Base-by-base conservation (phyloP, 2,888 invertebrate species). In the Latrodectus elegans region DNA sequence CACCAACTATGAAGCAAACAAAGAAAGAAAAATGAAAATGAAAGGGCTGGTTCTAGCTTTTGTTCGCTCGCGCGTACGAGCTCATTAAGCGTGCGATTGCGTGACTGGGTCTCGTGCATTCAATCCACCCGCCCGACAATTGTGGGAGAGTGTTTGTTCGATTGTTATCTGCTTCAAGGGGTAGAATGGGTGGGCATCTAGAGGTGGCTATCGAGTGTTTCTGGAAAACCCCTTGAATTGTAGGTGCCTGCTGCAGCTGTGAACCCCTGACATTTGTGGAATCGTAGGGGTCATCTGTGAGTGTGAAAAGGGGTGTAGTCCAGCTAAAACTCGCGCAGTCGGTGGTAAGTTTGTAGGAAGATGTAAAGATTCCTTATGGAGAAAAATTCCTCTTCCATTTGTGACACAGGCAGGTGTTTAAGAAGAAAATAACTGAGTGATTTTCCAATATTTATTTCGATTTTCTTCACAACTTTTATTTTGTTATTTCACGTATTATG, bases 71-170 rank as follows among this genome's bases (percentile, higher is more conserved):
- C 55, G 73, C 74, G 68, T 82, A 26, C 74, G 38, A 60, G 78
- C 78, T 84, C 84, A 84, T 84, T 84, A 78, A 70, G 77, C 17
- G 79, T 64, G 53, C 85, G n/a, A 15, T 51, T 76, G 80, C 80
- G 85, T 86, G 85, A 86, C 80, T 64, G 51, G 71, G 85, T 64
- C 80, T 80, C 80, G 80, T 79, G 85, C 74, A 51, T 60, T 60
- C 60, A 12, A 60, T 60, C 14, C 12, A 60, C 60, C 60, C 60
- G 60, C 60, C 60, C 60, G 60, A 60, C 60, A n/a, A 60, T 60
- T 60, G 10, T 60, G 12, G 60, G 60, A 15, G n/a, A 60, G 60
- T 60, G 60, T n/a, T 10, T 60, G 14, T 12, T 60, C 14, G 12
- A 60, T 60, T 60, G 60, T 60, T 60, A 60, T 60, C 60, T 60